A percentile compares a stretch with the other conserved stretches of the same genome.
phyloP scores from a whole-genome alignment of 1,140 invertebrate genomes.

The Schlechtendalia chinensis region DNA sequence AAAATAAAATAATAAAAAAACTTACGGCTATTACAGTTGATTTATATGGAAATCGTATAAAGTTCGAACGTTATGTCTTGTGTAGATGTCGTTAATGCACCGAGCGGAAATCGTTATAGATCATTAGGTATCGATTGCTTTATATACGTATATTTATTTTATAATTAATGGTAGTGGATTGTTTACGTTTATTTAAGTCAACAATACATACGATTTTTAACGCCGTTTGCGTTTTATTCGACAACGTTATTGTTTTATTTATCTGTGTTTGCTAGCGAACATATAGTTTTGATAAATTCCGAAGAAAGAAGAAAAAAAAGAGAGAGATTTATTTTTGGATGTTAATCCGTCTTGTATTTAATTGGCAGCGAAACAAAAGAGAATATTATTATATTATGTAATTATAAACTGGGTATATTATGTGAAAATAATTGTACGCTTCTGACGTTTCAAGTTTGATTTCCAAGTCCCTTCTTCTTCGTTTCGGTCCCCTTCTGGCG shows the following conservation, averaged over 20 bases:
- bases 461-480: slow-evolving; percentile 15
- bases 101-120: not conserved
- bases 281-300: not conserved
- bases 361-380: too few relatives aligned
- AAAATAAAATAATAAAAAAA: not conserved
- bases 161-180: too few relatives aligned
- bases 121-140: not conserved
- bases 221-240: not conserved
- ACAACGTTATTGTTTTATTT: not conserved
- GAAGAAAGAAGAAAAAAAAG: not conserved
- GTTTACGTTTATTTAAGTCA: not conserved
- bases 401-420: too few relatives aligned
- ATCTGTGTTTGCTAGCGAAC: not conserved
- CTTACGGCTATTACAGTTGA: not conserved
- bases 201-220: not conserved
- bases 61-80: not conserved
- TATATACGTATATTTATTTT: not conserved
- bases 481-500: not conserved
- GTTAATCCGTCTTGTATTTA: too few relatives aligned
- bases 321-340: too few relatives aligned
- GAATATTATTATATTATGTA: too few relatives aligned
- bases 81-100: not conserved
- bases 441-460: slow-evolving; percentile 17
- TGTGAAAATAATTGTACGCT: too few relatives aligned
- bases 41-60: not conserved